Evolutionary conservation across 2,113 vertebrate species (phyloP).

Genomic region (Rhodinocichla rosea): DNA sequence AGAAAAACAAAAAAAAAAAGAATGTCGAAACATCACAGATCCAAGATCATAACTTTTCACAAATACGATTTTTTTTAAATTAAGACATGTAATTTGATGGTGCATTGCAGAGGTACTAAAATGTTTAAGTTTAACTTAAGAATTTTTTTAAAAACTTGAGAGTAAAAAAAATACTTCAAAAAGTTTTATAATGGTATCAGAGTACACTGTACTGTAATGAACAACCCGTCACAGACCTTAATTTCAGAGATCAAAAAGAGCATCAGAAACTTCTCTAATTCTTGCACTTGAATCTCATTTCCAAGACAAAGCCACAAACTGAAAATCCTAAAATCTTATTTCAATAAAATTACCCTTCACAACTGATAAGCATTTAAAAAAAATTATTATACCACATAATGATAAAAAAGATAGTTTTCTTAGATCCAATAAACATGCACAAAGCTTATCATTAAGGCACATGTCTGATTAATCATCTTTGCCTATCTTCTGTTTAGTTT

Average conservation of each 20-base stretch:
- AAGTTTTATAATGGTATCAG: neutral
- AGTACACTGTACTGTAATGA: neutral
- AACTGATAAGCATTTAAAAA: neutral
- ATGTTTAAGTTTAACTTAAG: neutral
- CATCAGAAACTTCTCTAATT: neutral
- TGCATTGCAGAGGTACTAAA: neutral
- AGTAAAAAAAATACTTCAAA: neutral
- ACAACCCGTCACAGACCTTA: neutral
- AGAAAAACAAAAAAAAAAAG: neutral
- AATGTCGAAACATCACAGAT: neutral
- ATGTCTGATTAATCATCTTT: neutral
- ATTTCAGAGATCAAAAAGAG: neutral
- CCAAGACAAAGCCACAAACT: neutral
- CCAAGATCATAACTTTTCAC: neutral
- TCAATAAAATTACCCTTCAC: neutral
- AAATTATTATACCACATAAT: neutral
- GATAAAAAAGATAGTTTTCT: neutral
- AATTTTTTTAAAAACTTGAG: neutral
- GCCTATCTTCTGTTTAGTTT: neutral
- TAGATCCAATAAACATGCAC: neutral
- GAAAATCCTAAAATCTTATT: neutral
- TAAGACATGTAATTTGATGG: neutral
- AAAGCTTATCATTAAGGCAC: neutral
- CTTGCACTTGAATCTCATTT: neutral
- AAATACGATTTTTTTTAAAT: fast-evolving